Conservation (phyloP, 2,888 invertebrate species). For the Lissonota sp. region DNA sequence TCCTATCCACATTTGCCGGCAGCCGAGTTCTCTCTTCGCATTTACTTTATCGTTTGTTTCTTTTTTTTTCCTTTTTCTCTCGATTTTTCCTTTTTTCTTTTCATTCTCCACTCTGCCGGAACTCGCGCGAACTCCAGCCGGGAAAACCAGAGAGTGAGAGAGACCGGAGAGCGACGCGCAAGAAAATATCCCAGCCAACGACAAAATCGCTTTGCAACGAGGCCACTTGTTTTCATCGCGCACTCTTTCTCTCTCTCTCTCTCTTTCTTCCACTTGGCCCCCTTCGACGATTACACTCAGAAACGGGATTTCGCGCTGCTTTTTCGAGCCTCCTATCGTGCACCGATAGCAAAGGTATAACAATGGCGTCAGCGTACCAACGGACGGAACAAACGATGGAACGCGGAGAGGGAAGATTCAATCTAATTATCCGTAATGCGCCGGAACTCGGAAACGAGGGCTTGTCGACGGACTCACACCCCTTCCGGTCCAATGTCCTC, state of each 20-base stretch:
- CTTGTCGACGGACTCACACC: slow-evolving; percentile 73
- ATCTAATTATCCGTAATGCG: slow-evolving; percentile 81
- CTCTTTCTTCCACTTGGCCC: not conserved
- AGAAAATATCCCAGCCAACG: slow-evolving; percentile 61
- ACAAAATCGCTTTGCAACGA: slow-evolving; percentile 72
- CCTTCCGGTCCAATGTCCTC: slow-evolving; percentile 67
- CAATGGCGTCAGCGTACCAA: slow-evolving; percentile 25
- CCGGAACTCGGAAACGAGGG: slow-evolving; percentile 76
- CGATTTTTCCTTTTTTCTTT: not conserved
- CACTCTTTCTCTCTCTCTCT: not conserved
- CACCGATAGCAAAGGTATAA: slow-evolving; percentile 7
- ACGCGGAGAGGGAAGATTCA: slow-evolving; percentile 68
- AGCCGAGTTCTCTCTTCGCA: not conserved
- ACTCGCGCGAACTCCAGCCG: slow-evolving; percentile 20
- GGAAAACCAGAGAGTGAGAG: slow-evolving; percentile 10
- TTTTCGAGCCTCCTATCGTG: slow-evolving; percentile 14
- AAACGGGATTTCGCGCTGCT: slow-evolving; percentile 25
- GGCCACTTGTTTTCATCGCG: slow-evolving; percentile 28
- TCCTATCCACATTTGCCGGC: not conserved
- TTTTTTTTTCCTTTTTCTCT: not conserved
- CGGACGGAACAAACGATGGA: slow-evolving; percentile 57
- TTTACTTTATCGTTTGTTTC: not conserved
- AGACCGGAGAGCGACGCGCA: slow-evolving; percentile 1
- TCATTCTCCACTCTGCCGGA: not conserved
- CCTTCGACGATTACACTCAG: not conserved